Conservation (phyloP, 1,140 invertebrate species). For the Hylaeus volcanicus region DNA sequence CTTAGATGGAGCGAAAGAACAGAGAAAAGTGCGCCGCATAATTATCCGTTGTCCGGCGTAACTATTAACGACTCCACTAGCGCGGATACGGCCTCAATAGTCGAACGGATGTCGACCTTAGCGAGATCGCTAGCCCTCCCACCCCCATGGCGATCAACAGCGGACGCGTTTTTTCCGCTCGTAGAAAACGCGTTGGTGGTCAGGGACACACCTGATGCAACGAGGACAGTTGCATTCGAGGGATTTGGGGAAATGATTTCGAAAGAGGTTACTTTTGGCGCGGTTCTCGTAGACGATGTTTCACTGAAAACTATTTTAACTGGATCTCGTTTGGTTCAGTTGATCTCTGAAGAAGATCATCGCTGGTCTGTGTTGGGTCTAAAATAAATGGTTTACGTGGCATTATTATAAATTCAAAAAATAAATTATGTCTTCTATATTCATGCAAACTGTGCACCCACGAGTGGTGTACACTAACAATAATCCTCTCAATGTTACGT, state of each 20-base stretch:
- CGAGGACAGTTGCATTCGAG: background rate
- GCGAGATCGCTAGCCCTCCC: conserved; percentile 8
- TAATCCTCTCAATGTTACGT: too few relatives aligned
- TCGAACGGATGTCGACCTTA: conserved; percentile 53
- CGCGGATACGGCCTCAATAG: conserved; percentile 59
- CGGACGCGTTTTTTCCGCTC: conserved; percentile 5
- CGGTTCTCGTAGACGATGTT: background rate
- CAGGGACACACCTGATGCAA: conserved; percentile 32
- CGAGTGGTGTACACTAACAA: too few relatives aligned
- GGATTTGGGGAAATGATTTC: background rate
- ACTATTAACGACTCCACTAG: conserved; percentile 47
- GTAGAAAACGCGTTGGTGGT: conserved; percentile 46
- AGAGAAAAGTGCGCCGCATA: conserved; percentile 62
- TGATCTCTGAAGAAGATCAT: background rate
- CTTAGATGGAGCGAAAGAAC: conserved; percentile 81
- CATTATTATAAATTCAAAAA: too few relatives aligned
- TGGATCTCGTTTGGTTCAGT: too few relatives aligned
- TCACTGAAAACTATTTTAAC: background rate
- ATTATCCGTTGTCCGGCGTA: background rate
- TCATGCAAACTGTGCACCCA: too few relatives aligned
- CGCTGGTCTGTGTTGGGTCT: too few relatives aligned
- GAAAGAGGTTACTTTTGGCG: background rate
- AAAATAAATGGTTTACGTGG: too few relatives aligned
- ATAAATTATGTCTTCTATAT: too few relatives aligned
- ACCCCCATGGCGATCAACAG: too few relatives aligned